Base-by-base conservation (phyloP, 2,113 vertebrate genomes). In the Bostrychus sinensis region DNA sequence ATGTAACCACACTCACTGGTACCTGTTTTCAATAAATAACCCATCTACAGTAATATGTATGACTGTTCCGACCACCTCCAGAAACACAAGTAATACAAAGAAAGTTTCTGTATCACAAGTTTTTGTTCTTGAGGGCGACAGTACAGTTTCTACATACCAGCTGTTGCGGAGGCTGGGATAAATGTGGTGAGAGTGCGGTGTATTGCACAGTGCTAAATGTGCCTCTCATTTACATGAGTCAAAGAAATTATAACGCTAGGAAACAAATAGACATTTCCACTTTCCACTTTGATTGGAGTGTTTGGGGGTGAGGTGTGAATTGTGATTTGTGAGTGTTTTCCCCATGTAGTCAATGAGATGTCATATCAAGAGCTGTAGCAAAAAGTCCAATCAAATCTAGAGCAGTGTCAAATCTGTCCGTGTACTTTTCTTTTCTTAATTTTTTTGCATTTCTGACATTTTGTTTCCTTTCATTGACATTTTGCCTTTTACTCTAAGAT, bases 201-300 rank as follows among this genome's bases (percentile, higher is more conserved):
- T 53, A 62, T 86, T 90, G 55, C 79, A 51, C 73, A 88, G 82
- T 59, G 66, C 20, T 5, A 4, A 68, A 19, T 59, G 19, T 45
- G 19, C 20, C 57, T 43, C 41, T 30, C 23, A 19, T 16, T 1
- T 45, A 32, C 26, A 68, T 76, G 74, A 83, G 57, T 79, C 72
- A 83, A 70, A 65, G 19, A 48, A 55, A 16, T 55, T 65, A 13
- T 66, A 65, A 70, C 25, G 43, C 25, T 19, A 4, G 28, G 62
- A 37, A 66, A 39, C 51, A 45, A 45, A 22, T 48, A 48, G 11
- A 25, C 2, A 4, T 67, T 48, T 67, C n/a, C 19, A 9, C 1
- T 53, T n/a, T n/a, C n/a, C 48, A 8, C 48, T 51, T 51, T 30
- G 48, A 25, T 48, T 48, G 9, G 7, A 16, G 13, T 7, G 5